Evolutionary conservation across 2,113 vertebrate species (phyloP).

Genomic region (Psephotus haematonotus): DNA sequence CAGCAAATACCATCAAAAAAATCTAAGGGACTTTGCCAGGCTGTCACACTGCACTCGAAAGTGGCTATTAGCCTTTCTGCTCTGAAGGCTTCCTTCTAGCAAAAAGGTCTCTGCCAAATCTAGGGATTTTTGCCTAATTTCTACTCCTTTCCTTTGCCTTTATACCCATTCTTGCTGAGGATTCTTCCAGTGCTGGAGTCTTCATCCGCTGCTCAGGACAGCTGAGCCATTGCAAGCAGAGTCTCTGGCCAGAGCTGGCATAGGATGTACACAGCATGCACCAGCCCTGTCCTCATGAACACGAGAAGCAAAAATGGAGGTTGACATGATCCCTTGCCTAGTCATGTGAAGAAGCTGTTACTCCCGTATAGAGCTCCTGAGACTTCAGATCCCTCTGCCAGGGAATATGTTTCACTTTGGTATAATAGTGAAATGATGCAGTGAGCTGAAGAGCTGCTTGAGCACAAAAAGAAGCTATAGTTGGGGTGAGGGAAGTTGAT

Average conservation of each 20-base stretch:
- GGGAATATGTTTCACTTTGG: not conserved
- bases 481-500: not conserved
- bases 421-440: not conserved
- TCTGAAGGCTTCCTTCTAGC: not conserved
- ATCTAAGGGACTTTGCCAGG: not conserved
- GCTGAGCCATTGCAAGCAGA: not conserved
- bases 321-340: not conserved
- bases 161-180: not conserved
- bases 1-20: not conserved
- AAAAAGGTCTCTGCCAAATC: not conserved
- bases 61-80: not conserved
- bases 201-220: not conserved
- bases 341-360: not conserved
- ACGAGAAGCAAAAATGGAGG: not conserved
- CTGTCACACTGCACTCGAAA: not conserved
- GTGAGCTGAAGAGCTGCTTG: not conserved
- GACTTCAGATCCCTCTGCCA: not conserved
- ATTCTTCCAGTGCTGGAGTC: not conserved
- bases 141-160: not conserved
- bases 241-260: not conserved
- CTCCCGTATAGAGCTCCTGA: not conserved
- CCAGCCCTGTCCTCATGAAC: not conserved
- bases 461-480: not conserved
- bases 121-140: not conserved
- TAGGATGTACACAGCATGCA: accelerated